Base-by-base conservation (phyloP, 2,113 vertebrate genomes). In the Ailuropoda melanoleuca region DNA sequence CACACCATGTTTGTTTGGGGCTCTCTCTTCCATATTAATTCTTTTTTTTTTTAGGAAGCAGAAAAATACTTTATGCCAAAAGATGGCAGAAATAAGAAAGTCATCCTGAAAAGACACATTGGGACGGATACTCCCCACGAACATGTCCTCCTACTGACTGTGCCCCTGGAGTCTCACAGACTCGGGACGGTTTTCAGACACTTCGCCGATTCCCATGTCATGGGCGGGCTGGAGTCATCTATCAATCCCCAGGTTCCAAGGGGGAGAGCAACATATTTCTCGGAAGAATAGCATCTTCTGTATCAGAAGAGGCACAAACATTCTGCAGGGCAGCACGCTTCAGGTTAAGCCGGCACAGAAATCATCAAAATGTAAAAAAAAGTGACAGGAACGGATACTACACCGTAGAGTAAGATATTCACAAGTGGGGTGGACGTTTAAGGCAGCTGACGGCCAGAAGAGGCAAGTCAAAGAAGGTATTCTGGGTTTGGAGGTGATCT, bases 31-130 rank as follows among this genome's bases (percentile, higher is more conserved):
- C 39, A 7, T 55, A 53, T 46, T 53, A 34, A 56, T 55, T 70
- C 26, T 78, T 14, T 37, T 31, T 75, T 24, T 77, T 97, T 88
- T 85, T 62, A 97, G 98, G 96, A 97, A 98, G 98, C 88, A 98
- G 96, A 98, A 96, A 98, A 98, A 98, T 91, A 91, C 95, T 98
- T 99, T 99, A 99, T 99, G 99, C 96, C 92, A 91, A 98, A 89
- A 96, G 88, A 95, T 72, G 81, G 95, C 60, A 98, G 96, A 98
- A 98, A 98, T 97, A 96, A 75, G 93, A 96, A 98, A 97, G 60
- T 96, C 87, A 98, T 98, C 95, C 92, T 96, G 78, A 97, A 94
- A 97, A 97, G 10, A 98, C 17, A 97, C 85, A 50, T 1, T 4
- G 93, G 96, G 95, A 56, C 89, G n/a, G 39, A 18, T 62, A 53